A percentile compares a stretch with the other conserved stretches of the same genome.
These are phyloP conservation scores for Oncopeltus fasciatus DNA, from an alignment of 1,140 invertebrate genomes.

Conservation along the genomic window DNA sequence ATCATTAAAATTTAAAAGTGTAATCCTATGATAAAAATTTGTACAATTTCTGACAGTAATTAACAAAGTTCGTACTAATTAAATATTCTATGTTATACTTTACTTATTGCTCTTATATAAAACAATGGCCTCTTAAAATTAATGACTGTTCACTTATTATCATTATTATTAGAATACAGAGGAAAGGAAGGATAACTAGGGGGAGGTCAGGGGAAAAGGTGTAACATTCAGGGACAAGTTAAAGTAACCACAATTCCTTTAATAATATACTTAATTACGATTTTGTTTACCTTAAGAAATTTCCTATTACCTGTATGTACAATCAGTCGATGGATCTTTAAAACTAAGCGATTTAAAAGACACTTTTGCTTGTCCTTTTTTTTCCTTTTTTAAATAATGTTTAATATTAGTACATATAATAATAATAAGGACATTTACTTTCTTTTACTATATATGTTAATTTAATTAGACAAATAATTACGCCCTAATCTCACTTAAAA, in stretches of 20 bases:
- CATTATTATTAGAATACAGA: conserved; percentile 22
- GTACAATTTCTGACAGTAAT: conserved; percentile 24
- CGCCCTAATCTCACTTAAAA: conserved; percentile 26
- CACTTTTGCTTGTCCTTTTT: conserved; percentile 24
- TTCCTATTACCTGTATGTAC: conserved; percentile 28
- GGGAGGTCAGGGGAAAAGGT: conserved; percentile 17
- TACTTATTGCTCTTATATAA: conserved; percentile 25
- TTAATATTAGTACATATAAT: conserved; percentile 21
- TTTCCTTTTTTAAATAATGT: conserved; percentile 19
- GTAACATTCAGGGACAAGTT: conserved; percentile 26
- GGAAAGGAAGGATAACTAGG: conserved; percentile 20
- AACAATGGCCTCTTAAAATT: conserved; percentile 26
- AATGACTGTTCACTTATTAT: conserved; percentile 24
- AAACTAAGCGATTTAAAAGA: conserved; percentile 25
- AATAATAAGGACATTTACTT: conserved; percentile 22
- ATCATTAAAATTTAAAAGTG: conserved; percentile 23
- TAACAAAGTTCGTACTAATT: conserved; percentile 23
- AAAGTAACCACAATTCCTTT: conserved; percentile 25
- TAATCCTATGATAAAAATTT: conserved; percentile 24
- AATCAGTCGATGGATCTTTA: conserved; percentile 26
- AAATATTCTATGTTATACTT: conserved; percentile 20
- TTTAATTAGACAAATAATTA: conserved; percentile 22
- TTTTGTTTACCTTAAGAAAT: conserved; percentile 24
- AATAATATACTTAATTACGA: conserved; percentile 23
- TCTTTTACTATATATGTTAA: conserved; percentile 18